Evolutionary conservation across 2,113 vertebrate species (phyloP), one percentile per base, ranked within the genome.

Genomic region (Callionymus lyra): DNA sequence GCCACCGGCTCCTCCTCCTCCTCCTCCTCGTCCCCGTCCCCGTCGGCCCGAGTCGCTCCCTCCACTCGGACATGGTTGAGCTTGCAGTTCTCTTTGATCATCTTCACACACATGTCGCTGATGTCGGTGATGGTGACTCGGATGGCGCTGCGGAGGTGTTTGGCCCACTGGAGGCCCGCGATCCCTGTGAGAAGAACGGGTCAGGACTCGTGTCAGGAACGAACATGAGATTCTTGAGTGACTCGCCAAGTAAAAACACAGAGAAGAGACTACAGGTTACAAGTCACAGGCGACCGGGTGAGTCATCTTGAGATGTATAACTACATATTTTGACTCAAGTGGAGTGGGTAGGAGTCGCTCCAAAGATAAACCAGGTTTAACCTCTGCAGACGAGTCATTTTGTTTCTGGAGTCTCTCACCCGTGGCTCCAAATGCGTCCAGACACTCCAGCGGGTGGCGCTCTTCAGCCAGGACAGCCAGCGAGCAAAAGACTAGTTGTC

Each of bases 151-250:
- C 83, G 79, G 3, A 99, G 89, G 48, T 97, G 94, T 68, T 97
- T 96, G 44, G 95, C 91, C 95, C 94, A 99, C 17, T 98, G 95
- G 41, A 99, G 83, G 63, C 95, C 94, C 91, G 97, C 97, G 70
- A 99, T 97, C 38, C 95, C 95, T 97, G 63, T 13, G 18, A 14
- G 27, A 11, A 9, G 12, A 11, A 34, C 10, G 5, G 33, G 12
- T 6, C 2, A 34, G 33, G 11, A 12, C n/a, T n/a, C n/a, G n/a
- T n/a, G n/a, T n/a, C n/a, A n/a, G n/a, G n/a, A n/a, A n/a, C n/a
- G n/a, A n/a, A n/a, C n/a, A n/a, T n/a, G n/a, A n/a, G n/a, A n/a
- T n/a, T n/a, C n/a, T n/a, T n/a, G n/a, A n/a, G n/a, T n/a, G n/a
- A n/a, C n/a, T n/a, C n/a, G n/a, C n/a, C n/a, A n/a, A n/a, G n/a